A percentile compares a stretch with the other conserved stretches of the same genome.
Conservation (phyloP, 1,140 invertebrate species). For the Holcopasites calliopsidis region DNA sequence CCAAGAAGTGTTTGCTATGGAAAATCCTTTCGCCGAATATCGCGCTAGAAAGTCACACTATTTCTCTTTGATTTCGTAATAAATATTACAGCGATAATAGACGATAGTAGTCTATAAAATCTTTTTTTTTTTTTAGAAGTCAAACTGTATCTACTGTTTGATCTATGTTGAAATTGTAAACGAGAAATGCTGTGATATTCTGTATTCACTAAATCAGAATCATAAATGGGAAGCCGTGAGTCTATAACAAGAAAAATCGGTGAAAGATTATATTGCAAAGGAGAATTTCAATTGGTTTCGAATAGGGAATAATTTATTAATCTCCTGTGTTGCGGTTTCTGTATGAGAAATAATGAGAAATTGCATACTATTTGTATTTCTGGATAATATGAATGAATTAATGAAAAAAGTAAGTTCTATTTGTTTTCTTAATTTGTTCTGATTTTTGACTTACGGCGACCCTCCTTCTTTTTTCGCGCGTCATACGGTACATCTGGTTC, state of each 20-base stretch:
- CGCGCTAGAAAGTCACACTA: conserved; percentile 56
- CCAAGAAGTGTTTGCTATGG: conserved; percentile 50
- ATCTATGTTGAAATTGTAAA: conserved; percentile 1
- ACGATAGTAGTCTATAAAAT: background rate
- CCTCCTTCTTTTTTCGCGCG: conserved; percentile 33
- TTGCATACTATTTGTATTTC: background rate
- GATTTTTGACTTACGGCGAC: conserved; percentile 52
- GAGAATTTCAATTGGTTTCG: background rate
- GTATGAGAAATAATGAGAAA: conserved; percentile 1
- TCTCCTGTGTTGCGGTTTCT: conserved; percentile 6
- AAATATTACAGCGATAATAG: background rate
- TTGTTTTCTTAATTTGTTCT: conserved; percentile 2
- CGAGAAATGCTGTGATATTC: conserved; percentile 48
- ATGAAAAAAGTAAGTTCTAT: background rate
- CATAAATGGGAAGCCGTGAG: conserved; percentile 50
- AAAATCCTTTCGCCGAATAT: conserved; percentile 28
- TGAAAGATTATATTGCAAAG: no score
- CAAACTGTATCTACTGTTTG: background rate
- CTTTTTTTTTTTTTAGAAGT: background rate
- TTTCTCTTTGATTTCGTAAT: conserved; percentile 35
- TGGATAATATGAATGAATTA: background rate
- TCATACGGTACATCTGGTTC: conserved; percentile 57
- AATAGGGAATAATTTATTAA: background rate
- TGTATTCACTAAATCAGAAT: conserved; percentile 10
- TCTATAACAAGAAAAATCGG: conserved; percentile 51